Base-by-base conservation (phyloP, 2,888 invertebrate species). In the Noctuana brunneofusca region DNA sequence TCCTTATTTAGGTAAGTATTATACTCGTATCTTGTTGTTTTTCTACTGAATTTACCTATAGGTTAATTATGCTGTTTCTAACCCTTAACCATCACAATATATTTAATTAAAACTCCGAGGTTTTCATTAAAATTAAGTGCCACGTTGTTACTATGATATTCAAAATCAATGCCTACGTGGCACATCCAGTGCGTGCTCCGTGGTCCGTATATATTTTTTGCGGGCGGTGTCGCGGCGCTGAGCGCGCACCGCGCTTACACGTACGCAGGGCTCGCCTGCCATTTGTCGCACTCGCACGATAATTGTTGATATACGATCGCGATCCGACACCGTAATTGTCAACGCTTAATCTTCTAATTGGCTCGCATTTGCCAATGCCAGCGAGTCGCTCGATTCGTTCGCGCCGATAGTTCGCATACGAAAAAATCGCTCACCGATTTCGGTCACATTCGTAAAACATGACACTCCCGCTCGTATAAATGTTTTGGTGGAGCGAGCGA, bases 261-360 rank as follows among this genome's bases (percentile, higher is more conserved):
- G 84, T 78, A 80, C 82, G 71, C 75, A 65, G 71, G 68, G 72
- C 73, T 24, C 72, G 80, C 69, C 76, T 75, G 84, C 89, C 83
- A 91, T 91, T 91, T 91, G 89, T 91, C 88, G 90, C 83, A 80
- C 85, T 84, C 86, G 81, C 85, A 81, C 89, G 89, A 90, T 91
- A 90, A 91, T 91, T 90, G 91, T 90, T 91, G 91, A 91, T 90
- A 89, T 88, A 91, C 89, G 91, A 84, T 87, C 87, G 88, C 89
- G 85, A 89, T 83, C 89, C 86, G 84, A 77, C 84, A 78, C 81
- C 72, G 90, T 91, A 91, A 91, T 91, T 91, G 91, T 91, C 91
- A 89, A 86, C 91, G 91, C 86, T 91, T 91, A 89, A 91, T 91
- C 91, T 91, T 91, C 90, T 91, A 91, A 91, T 91, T 90, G 91